These are phyloP conservation scores for Drosophila pallidifrons DNA, from an alignment of 1,140 invertebrate genomes.

Conservation along the genomic window DNA sequence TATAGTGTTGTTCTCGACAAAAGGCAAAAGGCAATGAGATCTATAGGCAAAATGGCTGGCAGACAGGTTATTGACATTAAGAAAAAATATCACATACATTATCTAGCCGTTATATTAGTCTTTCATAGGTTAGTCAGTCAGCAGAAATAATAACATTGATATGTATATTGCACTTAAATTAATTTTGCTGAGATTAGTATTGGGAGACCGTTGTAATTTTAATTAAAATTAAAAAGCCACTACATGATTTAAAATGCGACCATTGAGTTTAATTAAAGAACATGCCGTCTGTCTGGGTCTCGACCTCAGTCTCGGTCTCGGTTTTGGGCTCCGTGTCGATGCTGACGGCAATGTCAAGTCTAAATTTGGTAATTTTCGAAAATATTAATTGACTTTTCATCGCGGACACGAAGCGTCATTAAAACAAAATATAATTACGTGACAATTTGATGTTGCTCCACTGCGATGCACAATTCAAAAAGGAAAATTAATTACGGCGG, in stretches of 20 bases:
- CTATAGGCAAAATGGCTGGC: not conserved
- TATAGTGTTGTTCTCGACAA: not conserved
- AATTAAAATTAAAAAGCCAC: slow-evolving; percentile 78
- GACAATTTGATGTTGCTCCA: slow-evolving; percentile 74
- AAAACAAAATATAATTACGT: slow-evolving; percentile 82
- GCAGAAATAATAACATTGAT: too few relatives aligned
- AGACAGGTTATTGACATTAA: not conserved
- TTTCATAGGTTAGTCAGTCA: too few relatives aligned
- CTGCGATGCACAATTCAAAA: slow-evolving; percentile 52
- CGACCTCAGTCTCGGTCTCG: not conserved
- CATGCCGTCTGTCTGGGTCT: slow-evolving; percentile 11
- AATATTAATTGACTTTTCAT: slow-evolving; percentile 82
- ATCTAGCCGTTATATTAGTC: too few relatives aligned
- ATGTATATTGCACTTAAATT: not conserved
- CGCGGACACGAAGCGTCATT: slow-evolving; percentile 70
- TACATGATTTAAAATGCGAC: slow-evolving; percentile 64
- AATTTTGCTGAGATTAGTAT: not conserved
- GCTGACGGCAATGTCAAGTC: slow-evolving; percentile 42
- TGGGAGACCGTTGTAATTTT: slow-evolving; percentile 45
- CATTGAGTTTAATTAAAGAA: slow-evolving; percentile 62
- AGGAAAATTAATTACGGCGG: slow-evolving; percentile 71
- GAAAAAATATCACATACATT: too few relatives aligned
- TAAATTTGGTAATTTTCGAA: slow-evolving; percentile 62
- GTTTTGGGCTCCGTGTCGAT: not conserved
- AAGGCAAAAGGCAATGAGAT: not conserved